These are phyloP conservation scores for Gymnobelideus leadbeateri DNA, from an alignment of 2,113 vertebrate species.

Conservation along the genomic window DNA sequence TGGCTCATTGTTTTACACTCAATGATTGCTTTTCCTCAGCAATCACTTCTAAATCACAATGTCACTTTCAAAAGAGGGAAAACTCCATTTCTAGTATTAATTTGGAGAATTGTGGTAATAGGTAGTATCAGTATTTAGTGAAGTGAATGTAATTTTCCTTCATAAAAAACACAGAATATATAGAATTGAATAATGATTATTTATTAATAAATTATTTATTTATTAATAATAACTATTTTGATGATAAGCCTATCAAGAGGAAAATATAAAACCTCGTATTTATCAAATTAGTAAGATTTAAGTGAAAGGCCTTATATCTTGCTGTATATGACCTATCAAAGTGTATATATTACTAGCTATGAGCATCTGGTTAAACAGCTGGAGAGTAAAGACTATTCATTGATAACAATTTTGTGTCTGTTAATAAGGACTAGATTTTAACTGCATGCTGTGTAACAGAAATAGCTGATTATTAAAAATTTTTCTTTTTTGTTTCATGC, in stretches of 20 bases:
- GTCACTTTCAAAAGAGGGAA: slow-evolving; percentile 12
- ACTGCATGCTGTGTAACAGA: not conserved
- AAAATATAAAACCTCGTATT: slow-evolving; percentile 27
- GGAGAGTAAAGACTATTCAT: slow-evolving; percentile 15
- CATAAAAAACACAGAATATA: slow-evolving; percentile 15
- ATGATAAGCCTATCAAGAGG: slow-evolving; percentile 14
- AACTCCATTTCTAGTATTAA: slow-evolving; percentile 28
- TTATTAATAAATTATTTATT: too few species aligned
- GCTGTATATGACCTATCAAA: slow-evolving; percentile 25
- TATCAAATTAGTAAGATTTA: slow-evolving; percentile 42
- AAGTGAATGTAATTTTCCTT: slow-evolving; percentile 39
- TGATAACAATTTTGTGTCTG: slow-evolving; percentile 26
- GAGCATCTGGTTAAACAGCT: slow-evolving; percentile 61
- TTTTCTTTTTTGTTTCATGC: slow-evolving; percentile 64
- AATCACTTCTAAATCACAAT: slow-evolving; percentile 72
- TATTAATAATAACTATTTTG: too few species aligned
- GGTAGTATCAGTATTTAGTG: not conserved
- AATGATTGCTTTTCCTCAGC: slow-evolving; percentile 62
- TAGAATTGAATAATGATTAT: not conserved
- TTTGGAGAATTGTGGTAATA: not conserved
- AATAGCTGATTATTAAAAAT: slow-evolving; percentile 47
- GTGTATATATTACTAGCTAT: slow-evolving; percentile 36
- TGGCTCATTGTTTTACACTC: slow-evolving; percentile 63
- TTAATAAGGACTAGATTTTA: not conserved
- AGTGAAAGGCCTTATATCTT: slow-evolving; percentile 45